phyloP scores from a whole-genome alignment of 23 tunicate genomes.

The Clavelina lepadiformis region DNA sequence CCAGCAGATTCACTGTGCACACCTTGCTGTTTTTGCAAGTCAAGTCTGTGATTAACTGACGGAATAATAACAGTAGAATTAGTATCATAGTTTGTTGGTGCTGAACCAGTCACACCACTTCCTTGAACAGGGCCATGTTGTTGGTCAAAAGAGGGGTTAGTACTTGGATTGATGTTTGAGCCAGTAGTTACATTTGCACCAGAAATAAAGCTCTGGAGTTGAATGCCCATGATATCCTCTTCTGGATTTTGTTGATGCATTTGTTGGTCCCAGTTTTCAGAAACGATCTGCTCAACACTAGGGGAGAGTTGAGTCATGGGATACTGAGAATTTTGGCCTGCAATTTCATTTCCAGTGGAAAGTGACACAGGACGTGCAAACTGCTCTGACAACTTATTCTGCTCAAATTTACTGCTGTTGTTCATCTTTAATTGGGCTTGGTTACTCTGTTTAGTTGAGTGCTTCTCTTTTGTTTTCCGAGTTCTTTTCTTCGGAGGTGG shows the following conservation, averaged over 20 bases:
- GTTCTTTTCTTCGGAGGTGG: constrained; percentile 34
- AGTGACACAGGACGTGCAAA: not conserved
- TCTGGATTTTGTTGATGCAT: constrained; percentile 50
- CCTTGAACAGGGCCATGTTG: too few species aligned
- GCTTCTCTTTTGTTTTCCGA: constrained; percentile 64
- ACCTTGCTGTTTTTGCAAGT: constrained; percentile 27
- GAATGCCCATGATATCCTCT: constrained; percentile 69
- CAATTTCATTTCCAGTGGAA: constrained; percentile 4
- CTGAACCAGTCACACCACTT: too few species aligned
- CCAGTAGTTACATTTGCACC: constrained; percentile 43
- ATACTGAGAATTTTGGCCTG: constrained; percentile 17
- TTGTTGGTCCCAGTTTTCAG: constrained; percentile 49
- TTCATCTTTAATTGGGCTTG: constrained; percentile 1
- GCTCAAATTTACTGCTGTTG: not conserved
- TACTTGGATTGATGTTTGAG: constrained; percentile 1
- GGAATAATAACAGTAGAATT: too few species aligned
- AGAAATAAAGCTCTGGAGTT: constrained; percentile 52
- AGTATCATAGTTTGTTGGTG: too few species aligned
- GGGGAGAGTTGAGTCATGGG: constrained; percentile 40
- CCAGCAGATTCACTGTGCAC: constrained; percentile 18
- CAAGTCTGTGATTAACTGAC: too few species aligned
- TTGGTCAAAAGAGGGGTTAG: constrained; percentile 22
- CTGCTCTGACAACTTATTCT: not conserved
- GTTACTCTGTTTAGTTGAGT: constrained; percentile 16
- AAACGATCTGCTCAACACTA: constrained; percentile 76